These are phyloP conservation scores for Sarotherodon lohbergeri DNA, from an alignment of 2,113 vertebrate species.

Conservation along the genomic window DNA sequence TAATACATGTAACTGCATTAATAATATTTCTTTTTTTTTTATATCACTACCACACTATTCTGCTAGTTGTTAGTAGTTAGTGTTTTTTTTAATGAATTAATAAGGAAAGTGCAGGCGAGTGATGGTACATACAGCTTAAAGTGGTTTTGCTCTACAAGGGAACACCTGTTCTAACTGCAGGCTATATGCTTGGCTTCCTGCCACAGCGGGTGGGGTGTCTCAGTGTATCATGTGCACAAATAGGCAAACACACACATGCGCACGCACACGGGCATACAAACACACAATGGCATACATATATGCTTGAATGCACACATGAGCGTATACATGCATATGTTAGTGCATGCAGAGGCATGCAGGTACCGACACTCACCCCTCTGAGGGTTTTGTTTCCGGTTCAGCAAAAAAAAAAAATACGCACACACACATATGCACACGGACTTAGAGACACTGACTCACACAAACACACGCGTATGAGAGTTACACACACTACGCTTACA, in stretches of 20 bases:
- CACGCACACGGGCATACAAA: background rate
- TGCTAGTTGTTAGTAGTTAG: background rate
- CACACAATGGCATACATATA: background rate
- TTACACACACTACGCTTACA: background rate
- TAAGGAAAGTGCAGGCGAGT: background rate
- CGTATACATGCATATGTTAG: background rate
- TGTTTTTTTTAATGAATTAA: background rate
- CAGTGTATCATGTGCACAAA: background rate
- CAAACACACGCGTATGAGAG: background rate
- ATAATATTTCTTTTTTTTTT: background rate
- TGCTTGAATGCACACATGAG: background rate
- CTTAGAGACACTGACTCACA: background rate
- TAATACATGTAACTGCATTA: background rate
- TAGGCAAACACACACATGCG: background rate
- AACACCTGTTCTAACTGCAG: slow-evolving; percentile 66
- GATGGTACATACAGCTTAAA: background rate
- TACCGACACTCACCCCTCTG: background rate
- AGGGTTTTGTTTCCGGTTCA: background rate
- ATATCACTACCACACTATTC: background rate
- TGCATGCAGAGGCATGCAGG: background rate
- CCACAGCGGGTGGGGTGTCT: slow-evolving; percentile 29
- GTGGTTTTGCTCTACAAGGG: slow-evolving; percentile 21
- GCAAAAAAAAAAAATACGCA: background rate
- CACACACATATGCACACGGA: background rate
- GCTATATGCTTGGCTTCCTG: slow-evolving; percentile 61